Conservation (phyloP, 1,140 invertebrate species). For the Acyrthosiphon pisum region DNA sequence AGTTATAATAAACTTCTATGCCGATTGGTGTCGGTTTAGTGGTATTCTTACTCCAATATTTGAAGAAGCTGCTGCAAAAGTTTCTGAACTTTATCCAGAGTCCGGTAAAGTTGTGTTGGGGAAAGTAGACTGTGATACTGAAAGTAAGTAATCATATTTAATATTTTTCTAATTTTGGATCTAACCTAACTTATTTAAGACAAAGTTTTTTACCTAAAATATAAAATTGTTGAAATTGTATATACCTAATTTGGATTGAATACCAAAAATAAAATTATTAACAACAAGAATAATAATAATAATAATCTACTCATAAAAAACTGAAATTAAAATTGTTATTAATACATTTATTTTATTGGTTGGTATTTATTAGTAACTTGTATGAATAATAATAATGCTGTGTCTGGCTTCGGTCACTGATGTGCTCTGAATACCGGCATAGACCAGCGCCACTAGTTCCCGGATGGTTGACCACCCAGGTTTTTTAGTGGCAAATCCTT, state of each 20-base stretch:
- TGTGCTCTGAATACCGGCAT: no score
- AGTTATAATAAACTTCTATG: constrained; percentile 98
- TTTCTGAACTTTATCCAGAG: constrained; percentile 80
- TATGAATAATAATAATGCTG: no score
- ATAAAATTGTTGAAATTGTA: background rate
- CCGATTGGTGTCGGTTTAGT: constrained; percentile 96
- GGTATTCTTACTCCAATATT: constrained; percentile 96
- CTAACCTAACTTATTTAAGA: background rate
- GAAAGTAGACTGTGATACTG: constrained; percentile 95
- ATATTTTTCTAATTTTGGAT: background rate
- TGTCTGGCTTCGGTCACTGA: no score
- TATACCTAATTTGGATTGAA: background rate
- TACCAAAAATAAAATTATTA: background rate
- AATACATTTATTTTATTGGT: no score
- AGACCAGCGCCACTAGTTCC: no score
- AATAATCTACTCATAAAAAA: no score
- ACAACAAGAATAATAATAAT: background rate
- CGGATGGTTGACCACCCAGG: no score
- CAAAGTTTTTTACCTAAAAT: background rate
- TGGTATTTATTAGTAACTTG: no score
- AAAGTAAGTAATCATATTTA: constrained; percentile 70
- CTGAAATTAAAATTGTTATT: no score
- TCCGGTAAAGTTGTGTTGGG: constrained; percentile 88
- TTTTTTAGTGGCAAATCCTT: no score
- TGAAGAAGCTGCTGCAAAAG: constrained; percentile 92